phyloP scores from a whole-genome alignment of 2,797 vertebrate species.

The Hozukius guyotensis region DNA sequence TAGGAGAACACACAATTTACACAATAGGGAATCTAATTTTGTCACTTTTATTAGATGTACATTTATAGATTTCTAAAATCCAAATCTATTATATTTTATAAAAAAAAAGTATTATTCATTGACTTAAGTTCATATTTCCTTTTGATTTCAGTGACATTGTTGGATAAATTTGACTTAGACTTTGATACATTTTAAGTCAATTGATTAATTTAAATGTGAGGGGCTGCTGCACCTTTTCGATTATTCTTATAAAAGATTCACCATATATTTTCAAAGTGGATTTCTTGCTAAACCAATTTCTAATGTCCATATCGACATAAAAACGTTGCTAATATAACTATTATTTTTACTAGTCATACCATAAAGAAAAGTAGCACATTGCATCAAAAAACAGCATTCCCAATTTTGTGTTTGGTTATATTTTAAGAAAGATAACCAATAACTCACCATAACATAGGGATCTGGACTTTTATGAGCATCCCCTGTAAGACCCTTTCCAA shows the following conservation, averaged over 20 bases:
- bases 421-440: neutral
- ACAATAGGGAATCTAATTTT: neutral
- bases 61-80: neutral
- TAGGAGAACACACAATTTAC: too few species aligned
- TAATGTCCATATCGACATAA: neutral
- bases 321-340: neutral
- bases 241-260: neutral
- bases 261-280: neutral
- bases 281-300: neutral
- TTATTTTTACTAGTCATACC: too few species aligned
- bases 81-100: neutral
- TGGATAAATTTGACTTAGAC: too few species aligned
- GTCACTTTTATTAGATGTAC: neutral
- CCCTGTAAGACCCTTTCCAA: neutral
- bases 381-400: neutral
- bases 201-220: neutral
- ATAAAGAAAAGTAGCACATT: too few species aligned
- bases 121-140: neutral
- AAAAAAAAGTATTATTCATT: neutral
- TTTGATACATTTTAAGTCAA: too few species aligned
- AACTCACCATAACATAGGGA: constrained; percentile 5
- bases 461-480: neutral
- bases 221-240: neutral
- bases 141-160: neutral
- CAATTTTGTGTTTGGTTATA: neutral